phyloP scores from a whole-genome alignment of 2,797 vertebrate genomes.

The Naso thynnoides region DNA sequence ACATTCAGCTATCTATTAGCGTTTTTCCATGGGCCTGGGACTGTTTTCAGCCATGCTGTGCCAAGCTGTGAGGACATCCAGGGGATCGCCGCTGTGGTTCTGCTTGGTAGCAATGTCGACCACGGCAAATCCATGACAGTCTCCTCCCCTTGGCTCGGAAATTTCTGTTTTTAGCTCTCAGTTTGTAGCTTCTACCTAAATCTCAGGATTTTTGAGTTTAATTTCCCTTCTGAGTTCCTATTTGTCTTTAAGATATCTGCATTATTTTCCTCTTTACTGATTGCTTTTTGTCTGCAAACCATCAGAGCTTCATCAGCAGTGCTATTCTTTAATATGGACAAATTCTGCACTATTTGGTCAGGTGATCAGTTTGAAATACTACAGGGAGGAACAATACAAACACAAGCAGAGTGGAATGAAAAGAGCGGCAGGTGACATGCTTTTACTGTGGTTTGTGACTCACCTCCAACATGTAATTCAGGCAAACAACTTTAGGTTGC shows the following conservation, averaged over 20 bases:
- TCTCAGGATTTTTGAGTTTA: background rate
- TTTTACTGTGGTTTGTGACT: background rate
- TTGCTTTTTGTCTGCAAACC: no score
- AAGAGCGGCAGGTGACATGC: slow-evolving; percentile 1
- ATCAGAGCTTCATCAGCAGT: background rate
- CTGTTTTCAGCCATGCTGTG: background rate
- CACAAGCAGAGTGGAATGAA: background rate
- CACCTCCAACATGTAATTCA: background rate
- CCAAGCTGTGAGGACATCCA: slow-evolving; percentile 1
- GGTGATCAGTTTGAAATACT: slow-evolving; percentile 1
- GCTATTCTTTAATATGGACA: background rate
- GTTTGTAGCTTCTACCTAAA: background rate
- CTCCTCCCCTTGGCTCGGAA: background rate
- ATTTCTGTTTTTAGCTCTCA: background rate
- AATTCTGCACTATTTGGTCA: background rate
- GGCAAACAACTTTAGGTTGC: background rate
- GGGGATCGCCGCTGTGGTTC: background rate
- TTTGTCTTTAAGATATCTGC: background rate
- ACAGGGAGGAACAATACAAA: background rate
- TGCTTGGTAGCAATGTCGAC: background rate
- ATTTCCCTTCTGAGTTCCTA: background rate
- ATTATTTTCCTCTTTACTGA: no score
- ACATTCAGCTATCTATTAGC: slow-evolving; percentile 8
- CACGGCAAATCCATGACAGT: background rate
- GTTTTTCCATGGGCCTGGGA: background rate